Base-by-base conservation (phyloP, 1,140 invertebrate genomes). In the Drosophila pseudoananassae region DNA sequence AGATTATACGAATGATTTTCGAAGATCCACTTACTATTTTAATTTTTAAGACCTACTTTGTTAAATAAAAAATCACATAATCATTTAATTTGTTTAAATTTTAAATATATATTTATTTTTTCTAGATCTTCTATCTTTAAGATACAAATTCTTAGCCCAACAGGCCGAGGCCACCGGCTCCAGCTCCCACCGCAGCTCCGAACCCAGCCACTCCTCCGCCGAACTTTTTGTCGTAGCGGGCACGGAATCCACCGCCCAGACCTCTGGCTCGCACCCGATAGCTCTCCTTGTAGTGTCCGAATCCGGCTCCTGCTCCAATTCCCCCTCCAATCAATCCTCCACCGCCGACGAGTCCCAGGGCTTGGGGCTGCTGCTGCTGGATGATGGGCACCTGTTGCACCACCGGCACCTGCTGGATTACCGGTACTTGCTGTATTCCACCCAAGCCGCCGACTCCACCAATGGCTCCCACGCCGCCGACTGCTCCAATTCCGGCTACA, bases 231-330 rank as follows among this genome's bases (percentile, higher is more conserved):
- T 83, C 80, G n/a, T 87, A 87, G 14, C 74, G 82, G 31, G 82
- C 82, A 10, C 79, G 75, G 51, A 61, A 87, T 12, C 75, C 75
- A 8, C 87, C 88, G 8, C 88, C 88, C 27, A 91, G 81, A 8
- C 79, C 90, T 9, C 90, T 78, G n/a, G 71, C 85, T 38, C 83
- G 38, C 1, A 91, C 49, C 0, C 76, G 70, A 38, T 74, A 53
- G 17, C 54, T 88, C 12, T 91, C 90, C n/a, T 61, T 90, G 57
- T 90, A 91, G 31, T 61, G 87, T 40, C 81, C 80, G 29, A 91
- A 90, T 0, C 80, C 85, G 1, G 78, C 85, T 6, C 80, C 85
- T 17, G 78, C 78, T n/a, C 88, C 89, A 25, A 74, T 61, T 6
- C 43, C 83, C 8, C 63, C 79, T 15, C 59, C 73, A 46, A 78